A percentile compares a stretch with the other conserved stretches of the same genome.
These are phyloP conservation scores for Panagrolaimus sp. DNA, from an alignment of 1,140 invertebrate genomes.

Conservation along the genomic window DNA sequence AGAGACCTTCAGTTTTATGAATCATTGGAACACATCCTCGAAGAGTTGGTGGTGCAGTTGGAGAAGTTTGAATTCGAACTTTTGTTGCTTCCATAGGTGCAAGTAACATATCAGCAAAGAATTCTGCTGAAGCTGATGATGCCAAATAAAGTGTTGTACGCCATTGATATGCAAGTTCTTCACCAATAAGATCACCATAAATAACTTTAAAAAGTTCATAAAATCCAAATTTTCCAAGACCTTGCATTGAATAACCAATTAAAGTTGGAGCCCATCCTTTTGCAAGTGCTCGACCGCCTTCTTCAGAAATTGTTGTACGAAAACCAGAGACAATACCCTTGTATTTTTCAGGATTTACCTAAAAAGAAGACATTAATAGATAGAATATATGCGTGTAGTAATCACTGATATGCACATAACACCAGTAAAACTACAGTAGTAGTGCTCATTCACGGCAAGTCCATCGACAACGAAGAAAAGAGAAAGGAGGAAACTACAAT, in stretches of 20 bases:
- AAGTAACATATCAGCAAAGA: slow-evolving; percentile 96
- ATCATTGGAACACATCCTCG: slow-evolving; percentile 82
- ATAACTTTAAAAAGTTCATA: slow-evolving; percentile 84
- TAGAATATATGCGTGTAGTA: no score
- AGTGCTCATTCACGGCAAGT: no score
- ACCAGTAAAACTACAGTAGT: no score
- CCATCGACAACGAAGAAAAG: no score
- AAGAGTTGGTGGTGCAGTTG: slow-evolving; percentile 82
- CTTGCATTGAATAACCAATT: slow-evolving; percentile 91
- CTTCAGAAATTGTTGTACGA: slow-evolving; percentile 72
- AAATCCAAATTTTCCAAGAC: slow-evolving; percentile 64
- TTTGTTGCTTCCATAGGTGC: slow-evolving; percentile 96
- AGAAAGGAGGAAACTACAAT: no score
- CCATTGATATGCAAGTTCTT: slow-evolving; percentile 86
- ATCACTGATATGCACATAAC: no score
- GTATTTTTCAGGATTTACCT: slow-evolving; percentile 77
- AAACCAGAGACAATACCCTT: slow-evolving; percentile 84
- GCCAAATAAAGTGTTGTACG: slow-evolving; percentile 85
- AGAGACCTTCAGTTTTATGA: slow-evolving; percentile 62
- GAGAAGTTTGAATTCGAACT: slow-evolving; percentile 90
- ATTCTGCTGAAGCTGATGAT: slow-evolving; percentile 92
- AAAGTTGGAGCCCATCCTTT: slow-evolving; percentile 98
- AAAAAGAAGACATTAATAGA: slow-evolving; percentile 17
- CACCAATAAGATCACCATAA: slow-evolving; percentile 78
- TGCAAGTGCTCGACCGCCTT: slow-evolving; percentile 76